Evolutionary conservation across 2,888 invertebrate genomes (phyloP).

Genomic region (Neoscelio sp.): DNA sequence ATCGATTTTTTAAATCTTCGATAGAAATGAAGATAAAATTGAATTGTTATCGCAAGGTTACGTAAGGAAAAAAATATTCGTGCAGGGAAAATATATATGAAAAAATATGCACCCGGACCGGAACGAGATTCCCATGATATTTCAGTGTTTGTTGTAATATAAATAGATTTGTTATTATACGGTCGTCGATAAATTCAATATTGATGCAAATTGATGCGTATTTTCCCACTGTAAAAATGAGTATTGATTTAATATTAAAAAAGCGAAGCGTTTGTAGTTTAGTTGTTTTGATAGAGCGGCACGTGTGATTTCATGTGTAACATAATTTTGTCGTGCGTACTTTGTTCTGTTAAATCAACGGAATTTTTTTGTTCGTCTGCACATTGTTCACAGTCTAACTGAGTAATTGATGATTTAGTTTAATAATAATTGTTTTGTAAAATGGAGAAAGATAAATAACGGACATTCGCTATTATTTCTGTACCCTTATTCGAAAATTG

Average conservation of each 20-base stretch:
- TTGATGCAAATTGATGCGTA: conserved; percentile 28
- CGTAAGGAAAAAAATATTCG: conserved; percentile 9
- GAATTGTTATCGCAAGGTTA: conserved; percentile 25
- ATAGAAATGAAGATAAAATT: conserved; percentile 22
- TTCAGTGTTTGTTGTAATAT: conserved; percentile 16
- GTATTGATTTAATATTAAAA: conserved; percentile 35
- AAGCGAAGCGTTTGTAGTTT: conserved; percentile 1
- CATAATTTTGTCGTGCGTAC: conserved; percentile 16
- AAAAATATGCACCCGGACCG: too few species aligned
- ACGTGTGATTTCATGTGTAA: conserved; percentile 16
- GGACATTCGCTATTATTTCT: background rate
- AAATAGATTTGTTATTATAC: conserved; percentile 45
- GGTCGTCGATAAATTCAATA: conserved; percentile 19
- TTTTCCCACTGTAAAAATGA: background rate
- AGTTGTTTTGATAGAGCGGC: conserved; percentile 11
- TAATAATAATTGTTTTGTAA: background rate
- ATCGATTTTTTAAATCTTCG: conserved; percentile 26
- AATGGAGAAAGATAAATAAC: background rate
- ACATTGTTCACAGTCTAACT: background rate
- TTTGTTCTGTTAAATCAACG: conserved; percentile 14
- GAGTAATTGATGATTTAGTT: background rate
- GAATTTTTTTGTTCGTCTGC: background rate
- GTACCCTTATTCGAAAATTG: background rate
- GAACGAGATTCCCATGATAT: conserved; percentile 11
- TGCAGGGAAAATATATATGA: conserved; percentile 2